A percentile compares a stretch with the other conserved stretches of the same genome.
phyloP scores from a whole-genome alignment of 2,888 invertebrate genomes.

The Drosophila mayaguana region DNA sequence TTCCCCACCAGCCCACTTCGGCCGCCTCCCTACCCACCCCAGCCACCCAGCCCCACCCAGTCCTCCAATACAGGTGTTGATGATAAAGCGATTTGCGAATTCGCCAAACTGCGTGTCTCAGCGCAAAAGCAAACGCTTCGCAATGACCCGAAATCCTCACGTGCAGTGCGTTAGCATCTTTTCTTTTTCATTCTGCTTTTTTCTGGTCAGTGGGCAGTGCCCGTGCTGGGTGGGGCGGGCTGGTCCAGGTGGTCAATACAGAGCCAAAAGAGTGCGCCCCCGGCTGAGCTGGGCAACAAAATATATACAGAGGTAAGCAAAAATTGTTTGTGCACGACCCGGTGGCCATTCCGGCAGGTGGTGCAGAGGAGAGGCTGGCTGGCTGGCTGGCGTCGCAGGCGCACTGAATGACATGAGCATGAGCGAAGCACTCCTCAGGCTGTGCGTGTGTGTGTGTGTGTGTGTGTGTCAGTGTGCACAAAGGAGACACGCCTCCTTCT shows the following conservation, averaged over 20 bases:
- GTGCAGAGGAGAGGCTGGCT: conserved; percentile 5
- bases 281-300: conserved; percentile 4
- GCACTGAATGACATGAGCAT: conserved; percentile 29
- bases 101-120: conserved; percentile 55
- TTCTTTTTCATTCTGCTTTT: not conserved
- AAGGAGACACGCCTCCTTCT: conserved; percentile 9
- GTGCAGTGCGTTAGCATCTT: conserved; percentile 29
- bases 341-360: conserved; percentile 20
- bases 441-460: not conserved
- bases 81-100: conserved; percentile 66
- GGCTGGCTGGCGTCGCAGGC: not conserved
- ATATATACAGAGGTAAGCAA: conserved; percentile 44
- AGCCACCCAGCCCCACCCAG: not conserved
- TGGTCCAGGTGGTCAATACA: not conserved
- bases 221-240: not conserved
- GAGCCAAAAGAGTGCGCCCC: not conserved
- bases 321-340: conserved; percentile 40
- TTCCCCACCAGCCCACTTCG: not conserved
- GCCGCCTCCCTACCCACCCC: not conserved
- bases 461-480: not conserved
- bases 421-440: conserved; percentile 9
- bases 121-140: conserved; percentile 44
- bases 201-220: not conserved
- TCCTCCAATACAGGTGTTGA: conserved; percentile 58
- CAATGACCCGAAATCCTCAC: conserved; percentile 37